These are phyloP conservation scores for Orchesella cincta DNA, from an alignment of 1,140 invertebrate genomes.

Conservation along the genomic window DNA sequence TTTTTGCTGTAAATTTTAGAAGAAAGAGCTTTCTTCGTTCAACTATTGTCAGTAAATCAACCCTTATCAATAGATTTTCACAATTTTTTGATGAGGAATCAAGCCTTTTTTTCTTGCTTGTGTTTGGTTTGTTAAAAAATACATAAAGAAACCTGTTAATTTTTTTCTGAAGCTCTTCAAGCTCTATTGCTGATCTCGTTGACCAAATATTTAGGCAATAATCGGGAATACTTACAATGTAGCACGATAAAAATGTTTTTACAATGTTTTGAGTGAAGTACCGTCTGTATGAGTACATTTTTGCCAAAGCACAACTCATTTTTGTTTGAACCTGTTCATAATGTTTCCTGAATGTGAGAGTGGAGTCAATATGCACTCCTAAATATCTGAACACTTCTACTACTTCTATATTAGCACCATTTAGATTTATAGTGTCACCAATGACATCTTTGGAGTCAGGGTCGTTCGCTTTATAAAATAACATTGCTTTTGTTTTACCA, in stretches of 20 bases:
- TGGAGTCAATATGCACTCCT: neutral
- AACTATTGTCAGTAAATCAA: neutral
- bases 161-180: neutral
- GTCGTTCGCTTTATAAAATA: constrained; percentile 7
- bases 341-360: neutral
- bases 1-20: constrained; percentile 6
- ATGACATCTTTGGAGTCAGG: neutral
- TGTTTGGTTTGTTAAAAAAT: neutral
- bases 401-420: neutral
- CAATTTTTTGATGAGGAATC: too few species aligned
- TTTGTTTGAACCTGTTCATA: neutral
- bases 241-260: neutral
- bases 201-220: neutral
- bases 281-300: neutral
- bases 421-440: neutral
- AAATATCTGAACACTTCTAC: constrained; percentile 8
- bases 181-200: neutral
- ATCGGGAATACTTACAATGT: neutral
- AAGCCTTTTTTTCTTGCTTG: neutral
- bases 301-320: neutral
- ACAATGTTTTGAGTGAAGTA: neutral
- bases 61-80: neutral
- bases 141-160: constrained; percentile 9
- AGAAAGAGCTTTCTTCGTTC: neutral
- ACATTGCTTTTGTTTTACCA: neutral